Evolutionary conservation across 2,797 vertebrate genomes (phyloP), one percentile per base, ranked within the genome.

Genomic region (Heteromormyrus szaboi): DNA sequence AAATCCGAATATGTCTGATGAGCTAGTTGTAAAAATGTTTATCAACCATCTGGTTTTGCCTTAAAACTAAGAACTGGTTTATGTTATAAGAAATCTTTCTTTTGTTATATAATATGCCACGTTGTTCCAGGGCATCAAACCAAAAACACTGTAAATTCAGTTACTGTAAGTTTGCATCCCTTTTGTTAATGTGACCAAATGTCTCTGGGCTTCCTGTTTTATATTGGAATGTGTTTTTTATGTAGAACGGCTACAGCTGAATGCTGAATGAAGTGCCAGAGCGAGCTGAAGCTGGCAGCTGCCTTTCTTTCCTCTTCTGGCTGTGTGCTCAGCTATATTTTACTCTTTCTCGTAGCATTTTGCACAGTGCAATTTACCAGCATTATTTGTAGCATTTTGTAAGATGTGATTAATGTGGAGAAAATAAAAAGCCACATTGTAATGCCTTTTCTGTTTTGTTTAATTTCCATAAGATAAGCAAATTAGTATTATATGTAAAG

Each of bases 321-420:
- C 81, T 51, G 46, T 51, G 48, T 29, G 19, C 48, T 51, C 48
- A 51, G 81, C 44, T 83, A 2, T 17, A 83, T 72, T 48, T 85
- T 85, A 85, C 81, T 50, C 22, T 29, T n/a, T 56, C 85, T 56
- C 14, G 3, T 22, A 59, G 8, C 85, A 62, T 37, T 53, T 51
- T 53, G 17, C 56, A 56, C 53, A 86, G 51, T 53, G 33, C 33
- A 59, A 86, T 56, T 53, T 59, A 59, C 51, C 51, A 62, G 29
- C 85, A 22, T 56, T 86, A 86, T 41, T 85, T 86, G 85, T 86
- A 86, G 51, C 85, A 86, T 86, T 86, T 86, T 56, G 53, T 86
- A 72, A 72, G 14, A 72, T 37, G 37, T 72, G 68, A 59, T 56
- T 85, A 86, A 86, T 51, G 25, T 59, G 29, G 48, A 48, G 44